These are phyloP conservation scores for Phengaris alcon DNA, from an alignment of 2,888 invertebrate species.

Conservation along the genomic window DNA sequence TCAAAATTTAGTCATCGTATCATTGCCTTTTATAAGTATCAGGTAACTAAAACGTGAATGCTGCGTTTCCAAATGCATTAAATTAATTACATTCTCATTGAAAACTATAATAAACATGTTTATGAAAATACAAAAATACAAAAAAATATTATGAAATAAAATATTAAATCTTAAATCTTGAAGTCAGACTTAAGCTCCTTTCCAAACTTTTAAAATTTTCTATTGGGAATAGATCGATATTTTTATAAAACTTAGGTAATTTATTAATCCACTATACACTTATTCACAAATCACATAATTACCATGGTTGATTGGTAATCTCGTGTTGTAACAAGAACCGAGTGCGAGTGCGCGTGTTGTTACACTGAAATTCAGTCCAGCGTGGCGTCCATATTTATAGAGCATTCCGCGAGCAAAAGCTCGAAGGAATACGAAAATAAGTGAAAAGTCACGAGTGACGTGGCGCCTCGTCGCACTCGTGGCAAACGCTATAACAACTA, in stretches of 20 bases:
- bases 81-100: neutral
- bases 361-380: slow-evolving; percentile 71
- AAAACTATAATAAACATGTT: neutral
- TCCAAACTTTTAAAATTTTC: neutral
- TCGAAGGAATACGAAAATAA: slow-evolving; percentile 72
- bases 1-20: neutral
- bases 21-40: neutral
- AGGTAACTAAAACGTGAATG: neutral
- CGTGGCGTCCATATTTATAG: slow-evolving; percentile 75
- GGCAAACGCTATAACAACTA: slow-evolving; percentile 27
- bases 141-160: neutral
- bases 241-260: neutral
- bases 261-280: neutral
- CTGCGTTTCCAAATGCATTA: neutral
- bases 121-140: neutral
- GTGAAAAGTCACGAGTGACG: slow-evolving; percentile 64
- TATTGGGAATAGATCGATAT: neutral
- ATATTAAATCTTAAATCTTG: neutral
- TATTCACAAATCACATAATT: slow-evolving; percentile 37
- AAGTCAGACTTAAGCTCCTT: neutral
- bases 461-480: slow-evolving; percentile 48
- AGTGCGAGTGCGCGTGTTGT: slow-evolving; percentile 77
- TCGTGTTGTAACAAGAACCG: slow-evolving; percentile 75
- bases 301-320: slow-evolving; percentile 55
- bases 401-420: slow-evolving; percentile 56